Base-by-base conservation (phyloP, 2,888 invertebrate genomes). In the Erannis defoliaria region DNA sequence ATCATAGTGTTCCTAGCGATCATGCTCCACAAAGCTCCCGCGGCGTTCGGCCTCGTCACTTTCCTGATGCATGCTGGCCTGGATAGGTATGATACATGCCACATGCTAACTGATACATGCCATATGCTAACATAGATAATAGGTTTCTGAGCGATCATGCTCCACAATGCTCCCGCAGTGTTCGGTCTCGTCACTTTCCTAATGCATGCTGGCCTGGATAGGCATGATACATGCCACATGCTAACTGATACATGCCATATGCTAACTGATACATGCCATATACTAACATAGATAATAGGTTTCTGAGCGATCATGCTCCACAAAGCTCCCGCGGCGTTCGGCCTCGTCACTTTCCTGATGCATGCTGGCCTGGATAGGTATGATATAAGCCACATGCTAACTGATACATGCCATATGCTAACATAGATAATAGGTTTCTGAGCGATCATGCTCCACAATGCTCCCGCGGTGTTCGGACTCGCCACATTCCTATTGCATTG, bases 231-330 rank as follows among this genome's bases (percentile, higher is more conserved):
- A 21, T n/a, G 21, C 29, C 35, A 2, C n/a, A 29, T 29, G 29
- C 3, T 1, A n/a, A n/a, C n/a, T n/a, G n/a, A n/a, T n/a, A n/a
- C n/a, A n/a, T n/a, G n/a, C n/a, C n/a, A n/a, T n/a, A n/a, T n/a
- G n/a, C n/a, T n/a, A n/a, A n/a, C n/a, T n/a, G n/a, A n/a, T n/a
- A n/a, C n/a, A n/a, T n/a, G n/a, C n/a, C n/a, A n/a, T n/a, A n/a
- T n/a, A n/a, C n/a, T n/a, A n/a, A n/a, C n/a, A n/a, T n/a, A 99
- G 88, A 95, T 99, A 77, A 99, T 99, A 65, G 99, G 99, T 9
- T 99, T 99, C 88, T 84, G 99, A 29, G 99, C 99, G 3, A 99
- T 99, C 71, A 99, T 99, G 99, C 89, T 99, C 54, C 99, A 99
- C 80, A 99, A 99, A 93, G 99, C 99, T 0, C 99, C 99, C 0